phyloP scores from a whole-genome alignment of 1,140 invertebrate species.

The Bombus cullumanus region DNA sequence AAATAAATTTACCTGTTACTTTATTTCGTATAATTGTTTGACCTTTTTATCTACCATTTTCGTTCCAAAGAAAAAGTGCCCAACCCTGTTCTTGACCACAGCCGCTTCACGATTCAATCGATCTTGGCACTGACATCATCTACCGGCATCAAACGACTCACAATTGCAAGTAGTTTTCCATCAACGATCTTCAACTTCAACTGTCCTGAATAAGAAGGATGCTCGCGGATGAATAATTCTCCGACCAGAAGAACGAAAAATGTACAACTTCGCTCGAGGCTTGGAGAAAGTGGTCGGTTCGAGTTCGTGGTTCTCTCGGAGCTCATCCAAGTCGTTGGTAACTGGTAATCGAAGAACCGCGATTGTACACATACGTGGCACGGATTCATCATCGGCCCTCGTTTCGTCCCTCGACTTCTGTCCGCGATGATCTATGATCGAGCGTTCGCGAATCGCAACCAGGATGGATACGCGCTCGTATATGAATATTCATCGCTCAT shows the following conservation, averaged over 20 bases:
- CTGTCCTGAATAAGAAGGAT: slow-evolving; percentile 15
- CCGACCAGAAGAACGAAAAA: slow-evolving; percentile 58
- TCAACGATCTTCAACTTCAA: not conserved
- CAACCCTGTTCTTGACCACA: slow-evolving; percentile 17
- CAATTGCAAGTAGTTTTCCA: not conserved
- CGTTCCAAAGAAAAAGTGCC: no score
- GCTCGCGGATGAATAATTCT: slow-evolving; percentile 44
- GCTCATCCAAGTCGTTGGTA: slow-evolving; percentile 45
- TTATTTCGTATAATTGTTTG: no score
- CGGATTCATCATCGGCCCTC: slow-evolving; percentile 28
- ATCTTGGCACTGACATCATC: slow-evolving; percentile 41
- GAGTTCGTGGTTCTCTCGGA: slow-evolving; percentile 1
- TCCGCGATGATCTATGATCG: slow-evolving; percentile 53
- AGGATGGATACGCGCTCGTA: slow-evolving; percentile 39
- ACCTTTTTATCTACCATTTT: no score
- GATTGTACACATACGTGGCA: not conserved
- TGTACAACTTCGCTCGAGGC: slow-evolving; percentile 62
- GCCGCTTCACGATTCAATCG: not conserved
- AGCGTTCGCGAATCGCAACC: slow-evolving; percentile 46
- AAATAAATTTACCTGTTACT: no score
- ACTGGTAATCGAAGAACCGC: slow-evolving; percentile 52
- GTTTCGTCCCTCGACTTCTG: slow-evolving; percentile 29
- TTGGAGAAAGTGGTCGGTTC: slow-evolving; percentile 66
- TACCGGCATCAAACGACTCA: slow-evolving; percentile 26
- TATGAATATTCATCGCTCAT: slow-evolving; percentile 58